A percentile compares a stretch with the other conserved stretches of the same genome.
Evolutionary conservation across 2,888 invertebrate species (phyloP).

Genomic region (Keiferia lycopersicella): DNA sequence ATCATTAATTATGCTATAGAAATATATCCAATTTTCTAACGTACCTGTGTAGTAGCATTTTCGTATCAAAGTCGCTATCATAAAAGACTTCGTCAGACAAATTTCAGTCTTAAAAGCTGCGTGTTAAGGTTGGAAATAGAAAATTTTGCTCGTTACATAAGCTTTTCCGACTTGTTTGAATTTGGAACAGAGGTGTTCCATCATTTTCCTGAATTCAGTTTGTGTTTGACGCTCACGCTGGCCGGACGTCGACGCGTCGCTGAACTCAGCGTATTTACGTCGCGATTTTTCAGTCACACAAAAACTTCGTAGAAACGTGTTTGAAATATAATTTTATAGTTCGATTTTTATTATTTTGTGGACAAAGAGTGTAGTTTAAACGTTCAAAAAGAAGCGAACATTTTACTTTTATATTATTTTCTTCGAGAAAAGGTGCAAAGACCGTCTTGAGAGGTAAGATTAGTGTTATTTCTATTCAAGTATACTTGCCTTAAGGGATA

Average conservation of each 20-base stretch:
- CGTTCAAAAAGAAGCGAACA: not conserved
- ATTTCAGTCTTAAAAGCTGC: not conserved
- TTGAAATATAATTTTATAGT: not conserved
- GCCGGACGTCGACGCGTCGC: slow-evolving; percentile 40
- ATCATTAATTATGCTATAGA: slow-evolving; percentile 49
- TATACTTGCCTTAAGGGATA: slow-evolving; percentile 24
- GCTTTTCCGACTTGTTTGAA: slow-evolving; percentile 44
- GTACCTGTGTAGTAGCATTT: slow-evolving; percentile 59
- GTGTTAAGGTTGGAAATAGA: slow-evolving; percentile 29
- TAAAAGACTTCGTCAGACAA: not conserved
- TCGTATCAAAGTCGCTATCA: slow-evolving; percentile 29
- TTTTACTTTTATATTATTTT: not conserved
- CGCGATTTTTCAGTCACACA: slow-evolving; percentile 33
- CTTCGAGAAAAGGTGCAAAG: not conserved
- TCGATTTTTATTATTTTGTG: slow-evolving; percentile 6
- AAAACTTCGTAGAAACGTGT: not conserved
- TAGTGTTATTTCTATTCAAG: slow-evolving; percentile 24
- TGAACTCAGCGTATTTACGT: slow-evolving; percentile 31
- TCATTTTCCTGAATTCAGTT: slow-evolving; percentile 59
- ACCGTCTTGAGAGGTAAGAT: slow-evolving; percentile 35
- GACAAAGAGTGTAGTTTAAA: slow-evolving; percentile 20
- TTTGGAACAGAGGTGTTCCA: slow-evolving; percentile 55
- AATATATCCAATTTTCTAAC: slow-evolving; percentile 44
- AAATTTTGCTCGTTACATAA: slow-evolving; percentile 37
- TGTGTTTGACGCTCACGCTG: slow-evolving; percentile 40